These are phyloP conservation scores for Solea solea DNA, from an alignment of 2,113 vertebrate genomes.

Conservation along the genomic window DNA sequence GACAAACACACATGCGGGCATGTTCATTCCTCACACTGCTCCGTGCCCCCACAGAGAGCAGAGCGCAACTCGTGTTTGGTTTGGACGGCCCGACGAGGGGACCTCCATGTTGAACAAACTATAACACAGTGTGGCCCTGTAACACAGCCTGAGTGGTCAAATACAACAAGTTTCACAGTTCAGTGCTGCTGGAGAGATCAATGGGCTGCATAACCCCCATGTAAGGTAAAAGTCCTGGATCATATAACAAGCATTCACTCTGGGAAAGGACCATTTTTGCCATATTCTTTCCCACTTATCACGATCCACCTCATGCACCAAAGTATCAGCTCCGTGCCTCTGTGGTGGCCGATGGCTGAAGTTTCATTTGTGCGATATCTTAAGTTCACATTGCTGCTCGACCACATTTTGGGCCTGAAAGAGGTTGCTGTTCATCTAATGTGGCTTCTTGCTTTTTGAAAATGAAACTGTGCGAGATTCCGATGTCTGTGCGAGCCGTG, in stretches of 20 bases:
- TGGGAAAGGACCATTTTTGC: not conserved
- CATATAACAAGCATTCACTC: constrained; percentile 16
- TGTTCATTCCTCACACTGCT: constrained; percentile 62
- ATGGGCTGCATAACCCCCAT: constrained; percentile 4
- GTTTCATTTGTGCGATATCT: constrained; percentile 10
- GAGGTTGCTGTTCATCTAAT: constrained; percentile 11
- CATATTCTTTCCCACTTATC: not conserved
- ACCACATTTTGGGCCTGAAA: constrained; percentile 14
- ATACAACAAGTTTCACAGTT: constrained; percentile 41
- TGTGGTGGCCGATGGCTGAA: not conserved
- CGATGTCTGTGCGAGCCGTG: constrained; percentile 12
- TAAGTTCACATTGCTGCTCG: constrained; percentile 5
- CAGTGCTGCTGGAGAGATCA: constrained; percentile 49
- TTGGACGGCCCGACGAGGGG: constrained; percentile 63
- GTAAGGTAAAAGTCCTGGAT: constrained; percentile 11
- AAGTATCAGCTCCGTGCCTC: not conserved
- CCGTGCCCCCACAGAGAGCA: constrained; percentile 55
- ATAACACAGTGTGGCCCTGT: constrained; percentile 48
- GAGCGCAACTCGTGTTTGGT: constrained; percentile 71
- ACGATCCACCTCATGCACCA: no score
- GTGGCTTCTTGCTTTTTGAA: constrained; percentile 25
- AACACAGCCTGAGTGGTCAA: constrained; percentile 43
- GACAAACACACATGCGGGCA: constrained; percentile 27
- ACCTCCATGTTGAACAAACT: constrained; percentile 75
- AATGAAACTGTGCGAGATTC: constrained; percentile 30